These are phyloP conservation scores for Colaptes auratus DNA, from an alignment of 2,113 vertebrate species.

Conservation along the genomic window DNA sequence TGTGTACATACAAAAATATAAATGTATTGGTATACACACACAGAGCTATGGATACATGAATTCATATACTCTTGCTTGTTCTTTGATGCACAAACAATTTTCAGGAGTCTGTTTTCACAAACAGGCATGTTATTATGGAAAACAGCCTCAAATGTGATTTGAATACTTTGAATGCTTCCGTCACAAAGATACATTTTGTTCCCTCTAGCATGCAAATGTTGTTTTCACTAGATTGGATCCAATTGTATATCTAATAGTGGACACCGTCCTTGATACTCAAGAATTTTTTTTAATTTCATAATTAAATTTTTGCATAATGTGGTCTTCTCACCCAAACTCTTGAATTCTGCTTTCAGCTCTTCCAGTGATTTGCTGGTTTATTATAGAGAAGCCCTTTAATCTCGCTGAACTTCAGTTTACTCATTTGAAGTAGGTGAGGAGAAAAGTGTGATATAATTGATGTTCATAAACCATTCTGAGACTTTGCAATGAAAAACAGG, in stretches of 20 bases:
- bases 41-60: not conserved
- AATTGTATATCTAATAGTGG: not conserved
- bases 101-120: not conserved
- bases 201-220: not conserved
- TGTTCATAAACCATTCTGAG: not conserved
- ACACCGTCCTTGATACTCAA: not conserved
- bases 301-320: not conserved
- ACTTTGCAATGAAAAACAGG: not conserved
- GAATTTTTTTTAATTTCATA: not conserved
- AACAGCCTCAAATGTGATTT: conserved; percentile 3
- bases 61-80: not conserved
- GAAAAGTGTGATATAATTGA: not conserved
- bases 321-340: not conserved
- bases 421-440: not conserved
- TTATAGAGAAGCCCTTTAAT: not conserved
- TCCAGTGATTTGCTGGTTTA: not conserved
- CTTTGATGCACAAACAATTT: not conserved
- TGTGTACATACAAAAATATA: not conserved
- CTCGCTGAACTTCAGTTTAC: not conserved
- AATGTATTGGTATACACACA: not conserved
- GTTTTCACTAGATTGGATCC: not conserved
- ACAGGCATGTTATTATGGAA: not conserved
- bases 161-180: not conserved
- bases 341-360: not conserved
- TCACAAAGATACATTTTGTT: not conserved